phyloP scores from a whole-genome alignment of 1,140 invertebrate genomes.

The Heterodera schachtii region DNA sequence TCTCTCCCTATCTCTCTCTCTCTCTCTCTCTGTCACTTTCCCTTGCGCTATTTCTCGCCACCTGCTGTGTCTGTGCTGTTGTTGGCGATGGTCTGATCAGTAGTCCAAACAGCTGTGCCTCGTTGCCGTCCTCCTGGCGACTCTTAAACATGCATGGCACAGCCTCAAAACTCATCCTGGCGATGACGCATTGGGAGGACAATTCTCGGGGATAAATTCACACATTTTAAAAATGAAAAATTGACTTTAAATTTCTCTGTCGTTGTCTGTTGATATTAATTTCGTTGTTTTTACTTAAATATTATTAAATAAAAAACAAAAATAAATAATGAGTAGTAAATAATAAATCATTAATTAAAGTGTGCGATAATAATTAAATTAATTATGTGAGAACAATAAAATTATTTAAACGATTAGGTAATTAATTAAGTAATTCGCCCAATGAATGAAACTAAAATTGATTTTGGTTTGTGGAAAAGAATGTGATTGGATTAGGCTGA shows the following conservation, averaged over 20 bases:
- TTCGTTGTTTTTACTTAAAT: not conserved
- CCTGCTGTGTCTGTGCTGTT: not conserved
- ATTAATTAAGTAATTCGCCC: too few relatives aligned
- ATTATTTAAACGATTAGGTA: too few relatives aligned
- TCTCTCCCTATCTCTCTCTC: not conserved
- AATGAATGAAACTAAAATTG: too few relatives aligned
- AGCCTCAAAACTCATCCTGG: conserved; percentile 48
- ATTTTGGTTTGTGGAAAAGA: too few relatives aligned
- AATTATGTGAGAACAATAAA: too few relatives aligned
- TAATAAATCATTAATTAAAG: not conserved
- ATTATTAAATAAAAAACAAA: not conserved
- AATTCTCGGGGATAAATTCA: not conserved
- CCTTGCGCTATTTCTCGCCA: not conserved
- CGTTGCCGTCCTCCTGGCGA: conserved; percentile 42
- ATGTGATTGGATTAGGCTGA: too few relatives aligned
- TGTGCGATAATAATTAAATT: too few relatives aligned
- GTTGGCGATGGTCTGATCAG: conserved; percentile 38
- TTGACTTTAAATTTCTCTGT: not conserved
- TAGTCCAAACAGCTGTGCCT: conserved; percentile 45
- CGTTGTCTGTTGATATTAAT: not conserved
- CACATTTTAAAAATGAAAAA: not conserved
- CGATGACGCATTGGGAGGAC: not conserved
- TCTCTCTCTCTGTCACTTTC: not conserved
- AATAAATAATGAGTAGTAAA: not conserved
- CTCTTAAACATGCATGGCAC: conserved; percentile 48